These are phyloP conservation scores for Rhinolophus ferrumequinum DNA, from an alignment of 2,113 vertebrate genomes.

Conservation along the genomic window DNA sequence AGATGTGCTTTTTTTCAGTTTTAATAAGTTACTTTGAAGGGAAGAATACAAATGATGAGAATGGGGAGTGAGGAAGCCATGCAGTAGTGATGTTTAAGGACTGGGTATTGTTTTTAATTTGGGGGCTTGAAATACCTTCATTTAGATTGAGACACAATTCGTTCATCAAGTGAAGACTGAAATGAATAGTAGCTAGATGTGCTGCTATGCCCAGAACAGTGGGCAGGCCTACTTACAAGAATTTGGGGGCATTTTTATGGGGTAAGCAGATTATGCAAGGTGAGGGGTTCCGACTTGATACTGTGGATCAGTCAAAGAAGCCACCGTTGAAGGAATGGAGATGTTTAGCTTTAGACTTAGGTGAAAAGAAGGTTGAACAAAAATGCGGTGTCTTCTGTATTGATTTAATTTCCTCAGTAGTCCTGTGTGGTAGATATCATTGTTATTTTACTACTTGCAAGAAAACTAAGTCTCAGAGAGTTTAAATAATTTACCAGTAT, in stretches of 20 bases:
- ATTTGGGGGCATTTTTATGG: neutral
- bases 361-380: neutral
- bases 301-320: neutral
- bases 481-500: neutral
- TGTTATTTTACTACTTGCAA: too few relatives aligned
- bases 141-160: neutral
- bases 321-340: neutral
- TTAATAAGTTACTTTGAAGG: conserved; percentile 52
- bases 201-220: neutral
- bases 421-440: too few relatives aligned
- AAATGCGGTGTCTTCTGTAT: neutral
- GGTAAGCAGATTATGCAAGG: neutral
- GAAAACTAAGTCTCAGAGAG: too few relatives aligned
- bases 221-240: neutral
- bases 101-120: conserved; percentile 11
- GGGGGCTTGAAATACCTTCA: neutral
- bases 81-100: neutral
- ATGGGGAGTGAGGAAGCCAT: neutral
- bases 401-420: neutral
- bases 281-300: neutral
- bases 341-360: neutral
- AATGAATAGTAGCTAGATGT: neutral
- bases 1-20: neutral
- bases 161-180: neutral
- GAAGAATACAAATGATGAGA: neutral